phyloP scores from a whole-genome alignment of 2,113 vertebrate species.

The Dipodomys merriami region DNA sequence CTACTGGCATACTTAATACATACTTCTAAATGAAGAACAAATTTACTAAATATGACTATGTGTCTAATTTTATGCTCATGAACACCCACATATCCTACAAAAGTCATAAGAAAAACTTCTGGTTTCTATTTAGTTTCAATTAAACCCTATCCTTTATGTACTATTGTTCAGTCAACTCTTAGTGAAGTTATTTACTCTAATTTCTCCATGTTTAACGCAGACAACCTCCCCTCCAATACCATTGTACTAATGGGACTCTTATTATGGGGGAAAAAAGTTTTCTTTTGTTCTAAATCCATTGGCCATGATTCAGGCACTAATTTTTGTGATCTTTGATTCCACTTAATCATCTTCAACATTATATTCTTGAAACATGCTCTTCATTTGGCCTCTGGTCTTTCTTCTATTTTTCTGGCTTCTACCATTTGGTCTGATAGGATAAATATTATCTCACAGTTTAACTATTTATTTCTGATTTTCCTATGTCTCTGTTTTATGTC shows the following conservation, averaged over 20 bases:
- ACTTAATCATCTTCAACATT: not conserved
- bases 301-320: not conserved
- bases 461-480: not conserved
- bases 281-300: not conserved
- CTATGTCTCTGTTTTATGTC: not conserved
- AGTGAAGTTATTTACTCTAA: not conserved
- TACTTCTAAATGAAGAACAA: constrained; percentile 31
- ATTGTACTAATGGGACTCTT: not conserved
- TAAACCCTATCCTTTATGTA: not conserved
- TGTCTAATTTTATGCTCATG: not conserved
- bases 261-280: no score
- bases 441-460: not conserved
- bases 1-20: not conserved
- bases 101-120: not conserved
- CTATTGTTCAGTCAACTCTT: not conserved
- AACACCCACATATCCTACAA: not conserved
- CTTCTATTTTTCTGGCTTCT: not conserved
- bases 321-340: not conserved
- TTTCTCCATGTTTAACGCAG: not conserved
- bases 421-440: not conserved
- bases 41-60: not conserved
- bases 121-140: not conserved
- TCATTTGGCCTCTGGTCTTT: not conserved
- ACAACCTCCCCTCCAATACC: not conserved
- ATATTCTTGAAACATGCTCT: not conserved